Evolutionary conservation across 1,140 invertebrate genomes (phyloP).

Genomic region (Lordiphosa mommai): DNA sequence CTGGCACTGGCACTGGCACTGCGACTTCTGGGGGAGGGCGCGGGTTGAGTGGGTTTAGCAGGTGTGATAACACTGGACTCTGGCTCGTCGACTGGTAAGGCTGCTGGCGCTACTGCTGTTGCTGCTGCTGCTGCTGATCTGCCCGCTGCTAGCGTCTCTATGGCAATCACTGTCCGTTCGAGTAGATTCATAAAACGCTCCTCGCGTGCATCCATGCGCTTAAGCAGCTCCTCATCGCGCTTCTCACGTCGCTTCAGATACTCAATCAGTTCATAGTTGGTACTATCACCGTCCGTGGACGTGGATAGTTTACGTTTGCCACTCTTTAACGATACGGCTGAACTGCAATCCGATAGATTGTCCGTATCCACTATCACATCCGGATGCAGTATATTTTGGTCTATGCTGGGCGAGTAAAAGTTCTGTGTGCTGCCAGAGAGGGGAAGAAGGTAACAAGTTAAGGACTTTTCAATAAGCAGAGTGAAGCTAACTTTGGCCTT

Average conservation of each 20-base stretch:
- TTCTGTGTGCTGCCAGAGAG: slow-evolving; percentile 54
- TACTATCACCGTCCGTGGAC: slow-evolving; percentile 75
- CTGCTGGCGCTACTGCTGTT: neutral
- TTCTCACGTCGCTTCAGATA: slow-evolving; percentile 75
- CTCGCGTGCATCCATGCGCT: slow-evolving; percentile 75
- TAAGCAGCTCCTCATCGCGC: slow-evolving; percentile 69
- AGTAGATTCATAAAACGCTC: slow-evolving; percentile 66
- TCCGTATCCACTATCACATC: slow-evolving; percentile 78
- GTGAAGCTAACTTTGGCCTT: too few relatives aligned
- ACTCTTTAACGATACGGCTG: slow-evolving; percentile 57
- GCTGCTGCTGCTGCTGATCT: neutral
- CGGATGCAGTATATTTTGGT: slow-evolving; percentile 71
- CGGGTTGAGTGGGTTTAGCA: neutral
- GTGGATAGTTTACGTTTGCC: slow-evolving; percentile 71
- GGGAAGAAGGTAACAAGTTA: too few relatives aligned
- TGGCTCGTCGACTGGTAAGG: too few relatives aligned
- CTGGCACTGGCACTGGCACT: neutral
- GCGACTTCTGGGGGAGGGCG: neutral
- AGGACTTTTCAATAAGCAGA: too few relatives aligned
- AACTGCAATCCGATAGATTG: slow-evolving; percentile 73
- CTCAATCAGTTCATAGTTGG: slow-evolving; percentile 77
- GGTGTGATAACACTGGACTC: neutral
- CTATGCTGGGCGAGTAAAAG: slow-evolving; percentile 68
- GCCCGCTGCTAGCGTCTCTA: slow-evolving; percentile 57
- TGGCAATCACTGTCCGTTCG: slow-evolving; percentile 71